Evolutionary conservation across 2,113 vertebrate genomes (phyloP).

Genomic region (Phrynocephalus versicolor): DNA sequence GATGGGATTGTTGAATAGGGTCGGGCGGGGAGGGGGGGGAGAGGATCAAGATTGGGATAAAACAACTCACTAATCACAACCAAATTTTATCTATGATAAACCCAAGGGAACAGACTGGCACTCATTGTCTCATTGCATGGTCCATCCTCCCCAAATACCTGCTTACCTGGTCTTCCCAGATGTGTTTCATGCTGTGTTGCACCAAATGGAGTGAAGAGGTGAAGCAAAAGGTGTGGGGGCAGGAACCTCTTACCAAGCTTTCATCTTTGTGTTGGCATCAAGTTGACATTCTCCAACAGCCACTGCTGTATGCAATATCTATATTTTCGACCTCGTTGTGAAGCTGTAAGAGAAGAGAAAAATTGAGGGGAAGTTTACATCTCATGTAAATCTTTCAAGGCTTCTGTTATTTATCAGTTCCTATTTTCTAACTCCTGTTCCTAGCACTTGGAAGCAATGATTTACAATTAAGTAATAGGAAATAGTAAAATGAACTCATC

Average conservation of each 20-base stretch:
- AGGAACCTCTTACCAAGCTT: background rate
- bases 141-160: background rate
- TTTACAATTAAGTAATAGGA: too few species aligned
- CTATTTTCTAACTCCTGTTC: background rate
- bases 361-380: background rate
- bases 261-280: background rate
- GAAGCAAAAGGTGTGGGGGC: background rate
- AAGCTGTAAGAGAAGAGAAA: background rate
- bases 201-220: background rate
- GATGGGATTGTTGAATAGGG: background rate
- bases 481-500: too few species aligned
- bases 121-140: background rate
- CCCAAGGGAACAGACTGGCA: too few species aligned
- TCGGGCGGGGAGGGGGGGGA: too few species aligned
- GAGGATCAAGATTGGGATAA: background rate
- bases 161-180: background rate
- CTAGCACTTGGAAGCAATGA: background rate
- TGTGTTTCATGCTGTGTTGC: background rate
- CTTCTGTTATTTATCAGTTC: too few species aligned
- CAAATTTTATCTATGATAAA: background rate
- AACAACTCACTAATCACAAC: too few species aligned
- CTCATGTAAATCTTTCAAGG: background rate
- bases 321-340: background rate
- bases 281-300: background rate
- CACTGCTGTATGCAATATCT: background rate